Percentiles rank a stretch among this genome's conserved stretches.
Evolutionary conservation across 2,888 invertebrate species (phyloP).

Genomic region (Frankliniella intonsa): DNA sequence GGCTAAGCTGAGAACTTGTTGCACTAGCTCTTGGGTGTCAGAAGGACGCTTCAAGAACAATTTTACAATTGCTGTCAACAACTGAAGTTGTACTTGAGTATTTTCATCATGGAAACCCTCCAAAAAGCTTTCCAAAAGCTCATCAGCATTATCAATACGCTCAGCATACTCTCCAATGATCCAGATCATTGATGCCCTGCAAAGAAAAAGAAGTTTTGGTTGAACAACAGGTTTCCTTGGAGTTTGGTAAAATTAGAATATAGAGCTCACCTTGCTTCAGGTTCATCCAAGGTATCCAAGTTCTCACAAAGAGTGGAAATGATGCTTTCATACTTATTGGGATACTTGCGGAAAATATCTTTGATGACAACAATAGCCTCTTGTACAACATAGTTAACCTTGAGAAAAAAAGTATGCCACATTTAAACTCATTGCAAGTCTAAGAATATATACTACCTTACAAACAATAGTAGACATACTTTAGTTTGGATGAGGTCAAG

Average conservation of each 20-base stretch:
- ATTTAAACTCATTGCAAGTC: conserved; percentile 24
- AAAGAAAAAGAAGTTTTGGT: conserved; percentile 8
- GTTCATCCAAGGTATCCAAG: conserved; percentile 96
- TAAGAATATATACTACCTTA: conserved; percentile 24
- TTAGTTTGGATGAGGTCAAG: conserved; percentile 98
- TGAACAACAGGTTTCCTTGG: background rate
- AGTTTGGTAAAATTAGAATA: background rate
- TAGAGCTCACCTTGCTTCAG: conserved; percentile 68
- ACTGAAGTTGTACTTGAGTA: conserved; percentile 91
- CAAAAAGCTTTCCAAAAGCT: conserved; percentile 92
- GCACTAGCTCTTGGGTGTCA: conserved; percentile 97
- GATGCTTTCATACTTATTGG: conserved; percentile 99
- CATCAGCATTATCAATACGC: conserved; percentile 98
- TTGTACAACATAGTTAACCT: conserved; percentile 96
- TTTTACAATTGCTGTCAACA: conserved; percentile 97
- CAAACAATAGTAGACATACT: conserved; percentile 48
- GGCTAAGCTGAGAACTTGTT: conserved; percentile 85
- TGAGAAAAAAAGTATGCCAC: conserved; percentile 9
- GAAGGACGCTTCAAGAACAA: conserved; percentile 96
- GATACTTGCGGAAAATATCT: conserved; percentile 95
- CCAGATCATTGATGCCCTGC: conserved; percentile 90
- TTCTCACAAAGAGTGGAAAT: conserved; percentile 99
- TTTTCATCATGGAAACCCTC: conserved; percentile 98
- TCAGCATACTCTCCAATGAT: conserved; percentile 95
- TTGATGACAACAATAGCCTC: conserved; percentile 99